Base-by-base conservation (phyloP, 2,888 invertebrate species). In the Spisula solida region DNA sequence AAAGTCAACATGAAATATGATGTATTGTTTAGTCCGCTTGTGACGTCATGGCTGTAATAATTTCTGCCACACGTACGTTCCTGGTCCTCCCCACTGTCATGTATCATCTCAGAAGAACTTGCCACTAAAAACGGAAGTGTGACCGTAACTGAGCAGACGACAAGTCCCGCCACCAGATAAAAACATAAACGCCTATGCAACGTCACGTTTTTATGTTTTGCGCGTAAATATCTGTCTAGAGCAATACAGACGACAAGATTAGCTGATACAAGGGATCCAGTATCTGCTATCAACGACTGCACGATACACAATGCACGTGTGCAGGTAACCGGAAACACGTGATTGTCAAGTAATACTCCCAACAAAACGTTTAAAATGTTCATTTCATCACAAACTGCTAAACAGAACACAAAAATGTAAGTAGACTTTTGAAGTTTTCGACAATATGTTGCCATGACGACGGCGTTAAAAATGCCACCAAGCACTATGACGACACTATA, bases 381-480 rank as follows among this genome's bases (percentile, higher is more conserved):
- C 1, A 88, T 56, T 25, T 90, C 55, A 81, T 91, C 90, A 66
- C 82, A 81, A 4, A 70, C 48, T 16, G 90, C 88, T 25, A 91
- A 66, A 20, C 70, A 81, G 31, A 90, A 56, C 20, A 90, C 79
- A 78, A 90, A 87, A n/a, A 88, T 51, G 66, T 90, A 60, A 16
- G 91, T 85, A 20, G 91, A 87, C 29, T 85, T 90, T 60, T 75
- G 10, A n/a, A 82, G 80, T 70, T 86, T 89, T 66, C 75, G 47
- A 12, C 25, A 34, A 56, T 83, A 83, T 70, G 80, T 82, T 14
- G 70, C 29, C 41, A 89, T 83, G 20, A 89, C 89, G 41, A 89
- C 34, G 18, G 70, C 16, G 47, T 89, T 89, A 41, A 83, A 70
- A 0, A 83, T 4, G 31, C 83, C 0, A 18, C 86, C 86, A 47